These are phyloP conservation scores for Eulemur rufifrons DNA, from an alignment of 2,113 vertebrate genomes.

Conservation along the genomic window DNA sequence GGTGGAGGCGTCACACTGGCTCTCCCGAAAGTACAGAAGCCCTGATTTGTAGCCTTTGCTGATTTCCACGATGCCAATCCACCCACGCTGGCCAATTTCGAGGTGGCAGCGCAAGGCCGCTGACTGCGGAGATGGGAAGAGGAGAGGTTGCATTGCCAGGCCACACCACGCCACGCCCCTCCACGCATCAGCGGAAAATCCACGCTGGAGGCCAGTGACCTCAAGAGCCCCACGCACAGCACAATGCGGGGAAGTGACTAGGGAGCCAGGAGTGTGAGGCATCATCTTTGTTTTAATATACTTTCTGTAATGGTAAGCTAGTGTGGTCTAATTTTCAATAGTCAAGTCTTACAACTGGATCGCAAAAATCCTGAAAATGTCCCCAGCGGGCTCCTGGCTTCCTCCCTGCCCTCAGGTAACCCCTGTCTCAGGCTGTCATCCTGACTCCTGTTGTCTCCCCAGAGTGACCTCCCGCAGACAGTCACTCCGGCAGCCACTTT, in stretches of 20 bases:
- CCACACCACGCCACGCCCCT: background rate
- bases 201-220: background rate
- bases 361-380: background rate
- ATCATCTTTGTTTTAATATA: background rate
- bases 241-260: background rate
- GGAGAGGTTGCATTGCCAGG: accelerated
- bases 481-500: background rate
- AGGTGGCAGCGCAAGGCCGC: background rate
- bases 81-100: accelerated
- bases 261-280: background rate
- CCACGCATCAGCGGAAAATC: background rate
- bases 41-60: accelerated
- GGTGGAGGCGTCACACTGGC: background rate
- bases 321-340: background rate
- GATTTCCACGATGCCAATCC: accelerated
- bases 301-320: background rate
- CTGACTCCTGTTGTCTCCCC: background rate
- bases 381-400: background rate
- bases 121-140: accelerated
- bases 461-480: background rate
- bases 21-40: background rate
- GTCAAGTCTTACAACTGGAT: background rate
- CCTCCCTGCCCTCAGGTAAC: background rate
- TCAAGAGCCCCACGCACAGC: too few species aligned
- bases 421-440: background rate